Evolutionary conservation across 2,113 vertebrate species (phyloP).

Genomic region (Brachirus orientalis): DNA sequence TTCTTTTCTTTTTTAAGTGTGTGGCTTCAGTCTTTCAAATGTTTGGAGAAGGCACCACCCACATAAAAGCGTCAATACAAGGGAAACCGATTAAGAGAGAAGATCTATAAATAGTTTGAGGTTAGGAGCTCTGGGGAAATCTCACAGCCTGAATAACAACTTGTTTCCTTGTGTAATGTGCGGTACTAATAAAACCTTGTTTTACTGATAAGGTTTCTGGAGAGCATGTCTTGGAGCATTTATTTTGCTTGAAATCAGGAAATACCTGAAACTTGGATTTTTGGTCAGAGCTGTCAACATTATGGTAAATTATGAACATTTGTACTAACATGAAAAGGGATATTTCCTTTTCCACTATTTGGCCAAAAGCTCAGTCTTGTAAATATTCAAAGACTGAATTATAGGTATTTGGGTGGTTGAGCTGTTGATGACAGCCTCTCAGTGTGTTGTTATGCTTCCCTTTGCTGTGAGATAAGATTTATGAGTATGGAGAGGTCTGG

Average conservation of each 20-base stretch:
- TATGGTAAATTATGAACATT: constrained; percentile 8
- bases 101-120: constrained; percentile 79
- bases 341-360: constrained; percentile 18
- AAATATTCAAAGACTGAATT: constrained; percentile 50
- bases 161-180: constrained; percentile 71
- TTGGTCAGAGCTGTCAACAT: constrained; percentile 25
- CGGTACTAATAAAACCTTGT: constrained; percentile 44
- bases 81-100: constrained; percentile 67
- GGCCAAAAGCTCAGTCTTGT: constrained; percentile 41
- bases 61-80: constrained; percentile 64
- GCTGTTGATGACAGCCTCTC: constrained; percentile 64
- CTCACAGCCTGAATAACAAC: constrained; percentile 74
- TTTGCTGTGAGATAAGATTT: constrained; percentile 76
- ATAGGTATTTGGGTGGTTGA: constrained; percentile 66
- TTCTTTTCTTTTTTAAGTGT: constrained; percentile 24
- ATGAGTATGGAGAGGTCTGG: constrained; percentile 63
- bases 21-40: constrained; percentile 47
- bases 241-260: constrained; percentile 10
- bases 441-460: constrained; percentile 72
- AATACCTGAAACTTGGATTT: constrained; percentile 9
- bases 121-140: constrained; percentile 71
- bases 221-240: constrained; percentile 9
- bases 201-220: constrained; percentile 35
- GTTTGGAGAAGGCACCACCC: constrained; percentile 73
- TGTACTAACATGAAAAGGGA: neutral